Conservation (phyloP, 37 sponge, comb jelly and placozoan species). For the Hormiphora californensis region DNA sequence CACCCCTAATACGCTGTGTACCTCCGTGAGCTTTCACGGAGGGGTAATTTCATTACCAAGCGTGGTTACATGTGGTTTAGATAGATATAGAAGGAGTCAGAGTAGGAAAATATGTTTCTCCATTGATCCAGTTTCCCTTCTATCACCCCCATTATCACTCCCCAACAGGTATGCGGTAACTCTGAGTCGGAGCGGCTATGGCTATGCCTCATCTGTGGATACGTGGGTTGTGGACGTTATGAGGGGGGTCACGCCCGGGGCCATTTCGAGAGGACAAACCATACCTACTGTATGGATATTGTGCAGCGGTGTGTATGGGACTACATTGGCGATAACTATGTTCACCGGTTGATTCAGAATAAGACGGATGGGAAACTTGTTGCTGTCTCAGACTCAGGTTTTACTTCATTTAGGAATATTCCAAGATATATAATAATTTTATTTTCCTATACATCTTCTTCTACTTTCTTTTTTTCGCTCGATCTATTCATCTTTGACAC, state of each 20-base stretch:
- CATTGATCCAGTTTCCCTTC: too few relatives aligned
- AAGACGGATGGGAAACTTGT: slow-evolving; percentile 93
- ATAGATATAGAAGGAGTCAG: too few relatives aligned
- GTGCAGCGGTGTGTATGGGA: slow-evolving; percentile 90
- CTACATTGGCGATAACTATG: slow-evolving; percentile 89
- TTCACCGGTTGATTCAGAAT: slow-evolving; percentile 93
- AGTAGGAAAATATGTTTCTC: too few relatives aligned
- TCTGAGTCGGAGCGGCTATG: slow-evolving; percentile 78
- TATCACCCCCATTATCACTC: too few relatives aligned
- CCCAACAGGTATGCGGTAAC: slow-evolving; percentile 18
- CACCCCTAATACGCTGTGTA: too few relatives aligned
- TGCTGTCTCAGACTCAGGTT: slow-evolving; percentile 62
- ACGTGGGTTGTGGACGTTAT: slow-evolving; percentile 90
- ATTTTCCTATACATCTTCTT: too few relatives aligned
- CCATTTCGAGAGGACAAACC: slow-evolving; percentile 78
- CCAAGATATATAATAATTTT: background rate
- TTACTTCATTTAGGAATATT: too few relatives aligned
- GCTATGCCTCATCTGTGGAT: slow-evolving; percentile 95
- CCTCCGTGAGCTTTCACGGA: too few relatives aligned
- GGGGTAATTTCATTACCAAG: too few relatives aligned
- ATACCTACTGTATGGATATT: slow-evolving; percentile 90
- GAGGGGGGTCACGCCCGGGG: slow-evolving; percentile 52
- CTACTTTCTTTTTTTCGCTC: background rate
- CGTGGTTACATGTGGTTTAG: too few relatives aligned
- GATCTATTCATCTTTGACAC: too few relatives aligned